Evolutionary conservation across 2,113 vertebrate species (phyloP).

Genomic region (Thunnus maccoyii): DNA sequence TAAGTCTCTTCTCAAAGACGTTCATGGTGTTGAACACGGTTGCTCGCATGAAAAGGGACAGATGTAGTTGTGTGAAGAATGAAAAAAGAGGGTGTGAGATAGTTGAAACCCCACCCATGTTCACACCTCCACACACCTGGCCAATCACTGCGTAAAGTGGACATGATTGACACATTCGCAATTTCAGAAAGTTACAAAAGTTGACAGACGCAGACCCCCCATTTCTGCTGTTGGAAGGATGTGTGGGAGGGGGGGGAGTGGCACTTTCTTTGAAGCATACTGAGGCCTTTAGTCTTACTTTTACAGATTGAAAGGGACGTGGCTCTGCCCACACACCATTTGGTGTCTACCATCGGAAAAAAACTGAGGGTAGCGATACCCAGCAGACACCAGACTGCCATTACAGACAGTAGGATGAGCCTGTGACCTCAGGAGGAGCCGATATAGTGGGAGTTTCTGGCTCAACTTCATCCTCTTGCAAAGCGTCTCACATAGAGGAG

Average conservation of each 20-base stretch:
- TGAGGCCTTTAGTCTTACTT: slow-evolving; percentile 1
- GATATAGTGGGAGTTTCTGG: not conserved
- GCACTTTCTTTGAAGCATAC: slow-evolving; percentile 2
- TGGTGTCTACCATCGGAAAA: not conserved
- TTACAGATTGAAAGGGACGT: not conserved
- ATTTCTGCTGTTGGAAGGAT: no score
- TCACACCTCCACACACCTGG: no score
- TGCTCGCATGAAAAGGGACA: no score
- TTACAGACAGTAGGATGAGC: not conserved
- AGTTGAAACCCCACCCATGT: not conserved
- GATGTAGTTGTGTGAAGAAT: not conserved
- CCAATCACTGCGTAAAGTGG: no score
- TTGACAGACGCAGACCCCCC: no score
- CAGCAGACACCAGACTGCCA: not conserved
- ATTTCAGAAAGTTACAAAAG: no score
- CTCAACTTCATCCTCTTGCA: slow-evolving; percentile 1
- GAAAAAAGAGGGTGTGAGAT: not conserved
- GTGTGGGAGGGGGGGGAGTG: not conserved
- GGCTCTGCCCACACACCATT: not conserved
- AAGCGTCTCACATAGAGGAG: not conserved
- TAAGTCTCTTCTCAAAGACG: not conserved
- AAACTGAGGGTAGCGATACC: not conserved
- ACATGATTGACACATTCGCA: no score
- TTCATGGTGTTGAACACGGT: not conserved
- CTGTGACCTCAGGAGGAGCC: not conserved